Base-by-base conservation (phyloP, 64 coral and sea anemone genomes). In the Exaiptasia diaphana region DNA sequence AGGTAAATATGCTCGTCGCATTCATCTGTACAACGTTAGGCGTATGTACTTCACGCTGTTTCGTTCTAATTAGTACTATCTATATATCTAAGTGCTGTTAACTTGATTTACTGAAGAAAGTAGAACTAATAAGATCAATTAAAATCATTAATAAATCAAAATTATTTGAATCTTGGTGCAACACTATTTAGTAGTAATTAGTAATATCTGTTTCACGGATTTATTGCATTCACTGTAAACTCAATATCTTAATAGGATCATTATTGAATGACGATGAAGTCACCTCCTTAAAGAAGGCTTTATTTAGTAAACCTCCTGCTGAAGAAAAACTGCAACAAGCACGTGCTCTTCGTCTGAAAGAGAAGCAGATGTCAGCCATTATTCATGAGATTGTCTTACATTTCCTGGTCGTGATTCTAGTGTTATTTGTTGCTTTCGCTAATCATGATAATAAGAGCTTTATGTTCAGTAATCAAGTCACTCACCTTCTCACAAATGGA, bases 371-470 rank as follows among this genome's bases (percentile, higher is more conserved):
- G 93, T 67, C 81, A 57, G 64, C 83, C 0, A 97, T 97, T 30
- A 91, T 97, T 25, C 78, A 78, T 20, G 93, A 97, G 58, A 92
- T 97, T 18, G 34, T 76, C 12, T 73, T 53, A 12, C 88, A 97
- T 30, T 42, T 97, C 38, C 23, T 92, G 38, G 71, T 92, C 21
- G 85, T 92, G 40, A 55, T 91, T 13, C 54, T 97, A 0, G 72
- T 92, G 25, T 79, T 97, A 3, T 72, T 82, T 28, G 93, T 97
- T 39, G 93, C 88, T 13, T 92, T 84, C 50, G 93, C 77, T 15
- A 97, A 92, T 73, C 93, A 91, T 13, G 93, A 97, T 36, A 20
- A 76, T 3, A 67, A 77, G 67, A 76, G 88, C n/a, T 95, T 73
- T 69, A 13, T 20, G 4, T 79, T 90, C 64, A 89, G 32, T 31